Percentiles rank a stretch among this genome's conserved stretches.
phyloP scores from a whole-genome alignment of 2,797 vertebrate species.

The Todus mexicanus region DNA sequence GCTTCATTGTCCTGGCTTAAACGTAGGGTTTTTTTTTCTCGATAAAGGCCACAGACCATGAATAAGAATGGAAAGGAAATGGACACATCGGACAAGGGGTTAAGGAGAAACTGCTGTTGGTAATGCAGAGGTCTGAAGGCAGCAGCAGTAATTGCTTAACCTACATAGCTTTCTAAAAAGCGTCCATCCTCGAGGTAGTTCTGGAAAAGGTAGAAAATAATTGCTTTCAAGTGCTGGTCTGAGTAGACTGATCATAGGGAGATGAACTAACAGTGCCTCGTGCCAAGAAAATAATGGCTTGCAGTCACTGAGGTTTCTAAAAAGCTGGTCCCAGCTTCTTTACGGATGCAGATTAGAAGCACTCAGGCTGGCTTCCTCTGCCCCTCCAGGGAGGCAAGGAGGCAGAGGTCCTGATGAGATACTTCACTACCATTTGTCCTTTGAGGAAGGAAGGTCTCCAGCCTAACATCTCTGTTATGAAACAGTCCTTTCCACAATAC shows the following conservation, averaged over 20 bases:
- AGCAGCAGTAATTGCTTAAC: neutral
- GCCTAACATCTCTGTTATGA: neutral
- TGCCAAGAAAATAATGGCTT: neutral
- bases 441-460: neutral
- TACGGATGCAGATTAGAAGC: neutral
- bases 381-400: neutral
- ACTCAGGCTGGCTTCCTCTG: neutral
- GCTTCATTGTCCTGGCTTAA: neutral
- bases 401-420: neutral
- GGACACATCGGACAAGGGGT: neutral
- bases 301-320: neutral
- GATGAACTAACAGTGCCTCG: neutral
- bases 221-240: neutral
- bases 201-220: neutral
- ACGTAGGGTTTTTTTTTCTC: neutral
- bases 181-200: rapidly evolving
- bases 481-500: neutral
- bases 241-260: neutral
- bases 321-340: neutral
- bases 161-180: neutral
- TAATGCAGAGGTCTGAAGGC: neutral
- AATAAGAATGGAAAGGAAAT: neutral
- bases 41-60: neutral
- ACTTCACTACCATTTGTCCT: neutral
- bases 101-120: neutral